A percentile compares a stretch with the other conserved stretches of the same genome.
phyloP scores from a whole-genome alignment of 1,140 invertebrate genomes.

The Bathynomus jamesi region DNA sequence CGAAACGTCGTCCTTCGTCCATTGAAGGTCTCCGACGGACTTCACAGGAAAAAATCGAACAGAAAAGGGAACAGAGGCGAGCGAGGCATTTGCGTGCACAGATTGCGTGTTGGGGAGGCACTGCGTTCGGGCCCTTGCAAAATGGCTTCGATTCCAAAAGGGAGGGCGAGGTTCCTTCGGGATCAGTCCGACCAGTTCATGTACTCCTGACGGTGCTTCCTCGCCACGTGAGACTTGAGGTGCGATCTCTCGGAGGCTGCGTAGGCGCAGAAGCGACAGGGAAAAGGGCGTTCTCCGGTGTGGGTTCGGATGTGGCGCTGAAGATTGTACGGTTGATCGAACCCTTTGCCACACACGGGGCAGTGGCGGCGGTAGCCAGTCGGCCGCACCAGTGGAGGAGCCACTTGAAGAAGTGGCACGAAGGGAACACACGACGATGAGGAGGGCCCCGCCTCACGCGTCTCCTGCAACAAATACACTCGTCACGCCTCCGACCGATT shows the following conservation, averaged over 20 bases:
- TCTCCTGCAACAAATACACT: not conserved
- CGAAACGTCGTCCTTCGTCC: too few species aligned
- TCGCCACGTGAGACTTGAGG: not conserved
- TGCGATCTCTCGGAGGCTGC: not conserved
- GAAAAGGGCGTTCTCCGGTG: constrained; percentile 13
- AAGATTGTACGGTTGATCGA: constrained; percentile 5
- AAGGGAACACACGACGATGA: not conserved
- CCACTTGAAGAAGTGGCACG: not conserved
- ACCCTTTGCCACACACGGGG: not conserved
- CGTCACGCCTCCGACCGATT: not conserved
- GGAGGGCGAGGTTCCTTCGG: not conserved
- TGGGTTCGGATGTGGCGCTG: constrained; percentile 12
- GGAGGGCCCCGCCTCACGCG: not conserved
- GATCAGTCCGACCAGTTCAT: not conserved
- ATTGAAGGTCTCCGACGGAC: too few species aligned
- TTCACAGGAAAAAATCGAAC: too few species aligned
- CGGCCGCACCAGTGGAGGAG: not conserved
- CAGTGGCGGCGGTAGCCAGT: not conserved
- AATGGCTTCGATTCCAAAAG: not conserved
- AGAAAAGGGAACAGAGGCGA: too few species aligned
- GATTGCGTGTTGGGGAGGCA: not conserved
- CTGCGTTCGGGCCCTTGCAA: not conserved
- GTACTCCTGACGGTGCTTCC: not conserved
- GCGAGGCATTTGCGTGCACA: not conserved
- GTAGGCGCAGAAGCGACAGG: constrained; percentile 7